Percentiles rank a stretch among this genome's conserved stretches.
These are phyloP conservation scores for Malacosoma neustria DNA, from an alignment of 2,888 invertebrate genomes.

Conservation along the genomic window DNA sequence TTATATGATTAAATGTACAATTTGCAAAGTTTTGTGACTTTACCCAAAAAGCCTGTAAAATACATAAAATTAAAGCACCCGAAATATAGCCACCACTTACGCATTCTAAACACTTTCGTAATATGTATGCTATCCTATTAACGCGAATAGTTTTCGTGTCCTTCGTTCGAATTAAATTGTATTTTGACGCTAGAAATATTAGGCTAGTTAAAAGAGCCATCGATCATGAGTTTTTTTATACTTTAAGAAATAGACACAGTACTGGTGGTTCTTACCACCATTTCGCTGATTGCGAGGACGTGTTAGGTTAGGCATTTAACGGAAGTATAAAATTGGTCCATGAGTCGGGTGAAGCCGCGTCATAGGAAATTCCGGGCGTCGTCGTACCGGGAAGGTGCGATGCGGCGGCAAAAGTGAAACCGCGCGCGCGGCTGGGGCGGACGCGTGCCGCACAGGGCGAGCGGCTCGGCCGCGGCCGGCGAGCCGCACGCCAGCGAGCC, in stretches of 20 bases:
- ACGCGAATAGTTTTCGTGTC: slow-evolving; percentile 26
- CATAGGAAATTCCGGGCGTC: slow-evolving; percentile 57
- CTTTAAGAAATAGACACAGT: slow-evolving; percentile 53
- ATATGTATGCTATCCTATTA: slow-evolving; percentile 25
- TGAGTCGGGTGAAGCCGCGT: slow-evolving; percentile 43
- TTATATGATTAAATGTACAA: slow-evolving; percentile 18
- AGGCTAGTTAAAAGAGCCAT: slow-evolving; percentile 31
- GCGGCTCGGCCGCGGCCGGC: slow-evolving; percentile 22
- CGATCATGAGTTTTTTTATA: slow-evolving; percentile 32
- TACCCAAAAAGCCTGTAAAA: slow-evolving; percentile 41
- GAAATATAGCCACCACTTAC: slow-evolving; percentile 54
- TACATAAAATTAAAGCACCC: slow-evolving; percentile 64
- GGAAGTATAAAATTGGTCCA: slow-evolving; percentile 69
- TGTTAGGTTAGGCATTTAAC: slow-evolving; percentile 52
- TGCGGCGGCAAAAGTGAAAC: slow-evolving; percentile 63
- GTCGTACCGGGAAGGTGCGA: slow-evolving; percentile 46
- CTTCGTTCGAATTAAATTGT: slow-evolving; percentile 27
- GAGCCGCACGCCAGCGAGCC: slow-evolving; percentile 45
- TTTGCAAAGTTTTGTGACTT: slow-evolving; percentile 9
- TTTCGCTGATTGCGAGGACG: slow-evolving; percentile 51
- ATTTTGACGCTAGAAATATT: slow-evolving; percentile 33
- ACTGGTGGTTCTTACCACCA: slow-evolving; percentile 33
- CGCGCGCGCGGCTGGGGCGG: slow-evolving; percentile 38
- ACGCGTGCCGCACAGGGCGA: slow-evolving; percentile 25
- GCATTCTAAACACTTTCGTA: slow-evolving; percentile 38